Evolutionary conservation across 2,797 vertebrate species (phyloP).

Genomic region (Poliocrania exsul): DNA sequence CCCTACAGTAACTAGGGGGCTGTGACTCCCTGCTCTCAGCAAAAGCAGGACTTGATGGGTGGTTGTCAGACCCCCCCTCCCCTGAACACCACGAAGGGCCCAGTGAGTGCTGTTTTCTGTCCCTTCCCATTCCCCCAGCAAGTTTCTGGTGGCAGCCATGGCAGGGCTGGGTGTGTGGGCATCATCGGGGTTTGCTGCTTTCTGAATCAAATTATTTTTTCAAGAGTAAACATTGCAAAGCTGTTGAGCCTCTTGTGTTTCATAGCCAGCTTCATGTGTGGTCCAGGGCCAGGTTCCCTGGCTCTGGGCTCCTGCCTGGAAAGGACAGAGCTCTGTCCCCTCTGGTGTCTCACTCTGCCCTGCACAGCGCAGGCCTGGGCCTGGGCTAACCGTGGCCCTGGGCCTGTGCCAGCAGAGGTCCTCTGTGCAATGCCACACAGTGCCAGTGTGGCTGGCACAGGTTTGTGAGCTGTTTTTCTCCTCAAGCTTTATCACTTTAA

Average conservation of each 20-base stretch:
- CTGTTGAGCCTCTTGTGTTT: neutral
- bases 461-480: neutral
- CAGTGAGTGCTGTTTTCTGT: neutral
- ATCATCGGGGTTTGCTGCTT: neutral
- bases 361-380: neutral
- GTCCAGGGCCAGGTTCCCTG: neutral
- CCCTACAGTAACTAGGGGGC: neutral
- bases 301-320: neutral
- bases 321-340: neutral
- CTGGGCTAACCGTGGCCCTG: neutral
- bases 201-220: constrained; percentile 55
- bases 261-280: fast-evolving
- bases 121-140: neutral
- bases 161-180: neutral
- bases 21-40: neutral
- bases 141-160: neutral
- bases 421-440: neutral
- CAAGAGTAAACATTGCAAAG: constrained; percentile 65
- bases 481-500: neutral
- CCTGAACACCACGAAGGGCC: fast-evolving
- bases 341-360: neutral
- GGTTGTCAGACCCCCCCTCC: neutral
- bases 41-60: neutral
- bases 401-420: constrained; percentile 54
- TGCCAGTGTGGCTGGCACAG: neutral